Base-by-base conservation (phyloP, 2,888 invertebrate species). In the Elysia crispata region DNA sequence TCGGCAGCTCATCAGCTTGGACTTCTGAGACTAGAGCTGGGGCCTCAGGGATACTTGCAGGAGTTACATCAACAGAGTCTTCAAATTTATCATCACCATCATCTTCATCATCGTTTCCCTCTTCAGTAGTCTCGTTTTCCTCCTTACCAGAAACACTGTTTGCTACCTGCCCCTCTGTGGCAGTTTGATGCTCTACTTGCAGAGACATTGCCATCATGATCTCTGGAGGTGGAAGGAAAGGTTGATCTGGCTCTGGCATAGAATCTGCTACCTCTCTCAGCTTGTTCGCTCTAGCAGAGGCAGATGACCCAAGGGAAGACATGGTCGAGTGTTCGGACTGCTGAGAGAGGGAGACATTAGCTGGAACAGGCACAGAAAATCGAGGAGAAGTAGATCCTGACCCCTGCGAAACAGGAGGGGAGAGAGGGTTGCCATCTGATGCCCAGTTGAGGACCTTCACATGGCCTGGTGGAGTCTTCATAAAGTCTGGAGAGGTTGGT, bases 401-500 rank as follows among this genome's bases (percentile, higher is more conserved):
- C 8, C 28, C 75, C 18, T 75, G 74, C 0, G 80, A 77, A 0
- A 70, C 54, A 5, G 83, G 82, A 41, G 41, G 41, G 25, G 81
- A 82, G 20, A 76, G 75, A 13, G 81, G 81, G 60, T 72, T 82
- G 23, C 57, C 72, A 28, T 64, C 69, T 50, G 76, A 77, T 11
- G 86, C 81, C 88, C 87, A 88, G 77, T 88, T 84, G n/a, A 82
- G 76, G 20, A 85, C 85, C 77, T 86, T 85, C 13, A 85, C 84
- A 83, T 85, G 86, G 64, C 84, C 86, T 23, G 84, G 83, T 3
- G 86, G 87, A 8, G 87, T 86, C 72, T 86, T 87, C 84, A 87
- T 82, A 75, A 87, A 83, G 67, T 86, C 86, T 33, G 88, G 86
- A 23, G 89, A 87, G 13, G 82, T 84, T 54, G 88, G 87, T n/a